phyloP scores from a whole-genome alignment of 2,797 vertebrate species.

The Phyllotis vaccarum region DNA sequence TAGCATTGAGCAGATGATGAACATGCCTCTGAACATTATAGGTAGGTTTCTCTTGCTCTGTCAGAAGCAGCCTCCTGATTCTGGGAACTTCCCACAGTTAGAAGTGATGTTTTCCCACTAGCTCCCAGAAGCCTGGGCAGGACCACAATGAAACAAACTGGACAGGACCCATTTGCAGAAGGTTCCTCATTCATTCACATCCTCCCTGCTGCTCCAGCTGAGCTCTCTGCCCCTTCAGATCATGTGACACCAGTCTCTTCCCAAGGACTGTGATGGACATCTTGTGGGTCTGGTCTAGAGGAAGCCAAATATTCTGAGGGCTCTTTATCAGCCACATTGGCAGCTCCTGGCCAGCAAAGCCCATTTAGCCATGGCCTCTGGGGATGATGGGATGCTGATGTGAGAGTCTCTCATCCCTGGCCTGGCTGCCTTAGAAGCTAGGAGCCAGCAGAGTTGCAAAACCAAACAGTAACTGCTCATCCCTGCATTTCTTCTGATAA shows the following conservation, averaged over 20 bases:
- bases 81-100: neutral
- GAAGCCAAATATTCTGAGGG: neutral
- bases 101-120: neutral
- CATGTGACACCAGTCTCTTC: no score
- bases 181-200: rapidly evolving
- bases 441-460: neutral
- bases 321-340: neutral
- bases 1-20: neutral
- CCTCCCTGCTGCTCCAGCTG: neutral
- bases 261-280: rapidly evolving
- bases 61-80: neutral
- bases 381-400: rapidly evolving
- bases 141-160: neutral
- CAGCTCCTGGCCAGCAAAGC: neutral
- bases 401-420: rapidly evolving
- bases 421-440: neutral
- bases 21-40: neutral
- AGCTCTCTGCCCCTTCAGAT: neutral
- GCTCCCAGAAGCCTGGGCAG: neutral
- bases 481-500: neutral
- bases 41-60: neutral
- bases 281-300: neutral
- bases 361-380: neutral
- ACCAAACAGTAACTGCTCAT: rapidly evolving
- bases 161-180: neutral